Evolutionary conservation across 92 coral and sea anemone species (phyloP), one percentile per base, ranked within the genome.

Genomic region (Micromussa lordhowensis): DNA sequence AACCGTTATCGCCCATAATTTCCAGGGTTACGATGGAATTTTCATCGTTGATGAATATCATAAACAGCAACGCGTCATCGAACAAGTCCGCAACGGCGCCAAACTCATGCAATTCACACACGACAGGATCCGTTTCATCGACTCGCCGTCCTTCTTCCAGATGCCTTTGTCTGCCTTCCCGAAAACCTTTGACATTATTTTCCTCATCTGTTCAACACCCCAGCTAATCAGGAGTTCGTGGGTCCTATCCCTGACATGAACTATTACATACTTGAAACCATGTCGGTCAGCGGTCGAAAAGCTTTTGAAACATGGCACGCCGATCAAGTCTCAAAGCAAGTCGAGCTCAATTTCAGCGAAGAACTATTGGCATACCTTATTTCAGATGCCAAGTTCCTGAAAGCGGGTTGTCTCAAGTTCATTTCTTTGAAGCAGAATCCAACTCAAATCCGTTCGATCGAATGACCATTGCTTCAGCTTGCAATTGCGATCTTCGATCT

Each of bases 151-250:
- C 2, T 55, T 55, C 59, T 55, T 55, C 14, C 59, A 55, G 59
- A 2, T 71, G 48, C 38, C 48, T 0, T 24, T 71, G 48, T 28
- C 19, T 0, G 22, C 0, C 2, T 71, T 71, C 4, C 19, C 40
- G 3, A 32, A 71, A 31, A 17, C 48, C 1, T n/a, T n/a, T n/a
- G n/a, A n/a, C n/a, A n/a, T n/a, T 71, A 31, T 31, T 79, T 79
- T 79, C 83, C 83, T 0, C 84, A 80, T 35, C 18, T 59, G 7
- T 80, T 80, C 32, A 80, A 80, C 73, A 21, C 18, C 21, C n/a
- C 17, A 1, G 30, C 32, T 1, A 24, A 21, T 9, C 84, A 80
- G 10, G 22, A 21, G 0, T 80, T 35, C 28, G 22, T 61, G 55
- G 84, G 73, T 2, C 73, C 84, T 4, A 3, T 80, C 1, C 84